Percentiles rank a stretch among this genome's conserved stretches.
These are phyloP conservation scores for Enoplolaimus lenunculus DNA, from an alignment of 2,888 invertebrate species.

Conservation along the genomic window DNA sequence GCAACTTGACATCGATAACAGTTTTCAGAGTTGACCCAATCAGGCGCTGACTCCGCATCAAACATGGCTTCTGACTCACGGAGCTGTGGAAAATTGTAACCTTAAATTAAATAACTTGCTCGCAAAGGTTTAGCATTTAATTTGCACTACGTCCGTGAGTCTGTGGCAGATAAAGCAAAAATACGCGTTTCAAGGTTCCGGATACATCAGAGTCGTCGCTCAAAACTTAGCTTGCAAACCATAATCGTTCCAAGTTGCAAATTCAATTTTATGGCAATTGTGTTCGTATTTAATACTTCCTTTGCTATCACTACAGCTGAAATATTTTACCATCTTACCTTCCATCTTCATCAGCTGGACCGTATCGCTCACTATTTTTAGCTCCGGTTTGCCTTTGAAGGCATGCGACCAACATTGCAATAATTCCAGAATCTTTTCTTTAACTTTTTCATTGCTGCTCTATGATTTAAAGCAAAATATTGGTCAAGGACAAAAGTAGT, in stretches of 20 bases:
- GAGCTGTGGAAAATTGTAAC: slow-evolving; percentile 70
- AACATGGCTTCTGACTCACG: slow-evolving; percentile 99
- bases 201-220: no score
- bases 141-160: no score
- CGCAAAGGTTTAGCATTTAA: neutral
- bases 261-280: no score
- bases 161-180: no score
- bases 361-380: slow-evolving; percentile 57
- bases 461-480: no score
- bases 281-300: no score
- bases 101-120: slow-evolving; percentile 30
- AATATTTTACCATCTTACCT: no score
- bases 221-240: no score
- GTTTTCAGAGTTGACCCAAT: slow-evolving; percentile 88
- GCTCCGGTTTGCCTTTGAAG: slow-evolving; percentile 66
- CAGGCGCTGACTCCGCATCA: slow-evolving; percentile 84
- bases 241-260: no score
- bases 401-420: slow-evolving; percentile 96
- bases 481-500: no score
- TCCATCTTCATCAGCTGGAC: slow-evolving; percentile 84
- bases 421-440: slow-evolving; percentile 68
- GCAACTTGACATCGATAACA: slow-evolving; percentile 83
- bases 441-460: slow-evolving; percentile 46
- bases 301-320: no score
- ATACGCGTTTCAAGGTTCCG: no score